These are phyloP conservation scores for Crotalus viridis DNA, from an alignment of 2,113 vertebrate genomes.

Conservation along the genomic window DNA sequence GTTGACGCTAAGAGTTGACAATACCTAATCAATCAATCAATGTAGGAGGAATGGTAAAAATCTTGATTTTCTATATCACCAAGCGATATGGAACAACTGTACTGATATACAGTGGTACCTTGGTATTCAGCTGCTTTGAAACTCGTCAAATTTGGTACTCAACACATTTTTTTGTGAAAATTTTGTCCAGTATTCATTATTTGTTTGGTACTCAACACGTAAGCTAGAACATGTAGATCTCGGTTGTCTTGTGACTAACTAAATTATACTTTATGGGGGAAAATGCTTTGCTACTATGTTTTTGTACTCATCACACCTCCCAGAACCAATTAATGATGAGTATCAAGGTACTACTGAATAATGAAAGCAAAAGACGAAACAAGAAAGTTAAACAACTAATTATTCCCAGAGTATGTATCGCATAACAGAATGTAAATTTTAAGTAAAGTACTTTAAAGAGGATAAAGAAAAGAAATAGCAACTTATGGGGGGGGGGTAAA, in stretches of 20 bases:
- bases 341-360: neutral
- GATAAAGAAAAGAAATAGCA: conserved; percentile 23
- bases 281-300: neutral
- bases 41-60: neutral
- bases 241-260: neutral
- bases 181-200: neutral
- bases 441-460: conserved; percentile 42
- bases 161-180: neutral
- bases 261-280: neutral
- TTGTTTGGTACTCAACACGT: neutral
- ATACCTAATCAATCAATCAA: neutral
- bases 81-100: neutral
- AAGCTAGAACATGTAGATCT: neutral
- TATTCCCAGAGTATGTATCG: conserved; percentile 5
- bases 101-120: neutral
- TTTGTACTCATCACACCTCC: neutral
- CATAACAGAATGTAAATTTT: conserved; percentile 36
- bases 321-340: neutral
- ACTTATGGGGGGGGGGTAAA: conserved; percentile 39
- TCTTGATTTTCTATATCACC: neutral
- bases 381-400: conserved; percentile 22
- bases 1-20: neutral
- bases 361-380: conserved; percentile 10
- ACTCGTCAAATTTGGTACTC: neutral
- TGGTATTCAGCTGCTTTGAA: neutral